These are phyloP conservation scores for Pandemis cinnamomeana DNA, from an alignment of 2,888 invertebrate genomes.

Conservation along the genomic window DNA sequence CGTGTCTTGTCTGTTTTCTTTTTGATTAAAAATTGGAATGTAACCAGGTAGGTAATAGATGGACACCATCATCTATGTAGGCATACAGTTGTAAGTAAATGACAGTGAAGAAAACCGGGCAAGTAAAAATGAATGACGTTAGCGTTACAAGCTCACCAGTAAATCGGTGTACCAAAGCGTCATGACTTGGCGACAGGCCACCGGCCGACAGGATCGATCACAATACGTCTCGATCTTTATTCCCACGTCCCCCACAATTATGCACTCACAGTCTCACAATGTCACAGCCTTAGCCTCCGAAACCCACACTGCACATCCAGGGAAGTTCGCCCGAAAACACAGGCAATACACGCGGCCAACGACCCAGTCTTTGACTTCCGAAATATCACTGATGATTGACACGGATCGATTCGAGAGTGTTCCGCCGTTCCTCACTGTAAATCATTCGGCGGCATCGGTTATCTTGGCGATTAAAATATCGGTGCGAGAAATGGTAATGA, in stretches of 20 bases:
- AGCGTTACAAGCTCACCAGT: conserved; percentile 71
- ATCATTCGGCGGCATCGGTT: conserved; percentile 49
- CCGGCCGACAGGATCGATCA: conserved; percentile 65
- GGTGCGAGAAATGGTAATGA: conserved; percentile 40
- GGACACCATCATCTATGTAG: no score
- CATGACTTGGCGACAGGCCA: conserved; percentile 80
- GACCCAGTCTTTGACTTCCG: conserved; percentile 55
- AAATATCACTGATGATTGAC: conserved; percentile 53
- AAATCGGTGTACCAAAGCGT: conserved; percentile 82
- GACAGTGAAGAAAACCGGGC: conserved; percentile 12
- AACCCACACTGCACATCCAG: conserved; percentile 43
- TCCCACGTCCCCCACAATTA: conserved; percentile 64
- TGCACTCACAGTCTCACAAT: conserved; percentile 57
- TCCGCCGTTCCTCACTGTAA: conserved; percentile 49
- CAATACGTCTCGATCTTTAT: conserved; percentile 73
- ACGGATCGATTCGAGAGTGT: conserved; percentile 50
- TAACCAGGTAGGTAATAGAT: not conserved
- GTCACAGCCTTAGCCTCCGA: conserved; percentile 54
- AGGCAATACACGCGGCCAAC: conserved; percentile 59
- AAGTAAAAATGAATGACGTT: not conserved
- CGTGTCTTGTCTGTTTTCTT: no score
- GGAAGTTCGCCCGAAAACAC: conserved; percentile 52
- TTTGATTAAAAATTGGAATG: no score
- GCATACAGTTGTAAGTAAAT: not conserved
- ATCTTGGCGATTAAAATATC: conserved; percentile 37